Base-by-base conservation (phyloP, 2,113 vertebrate species). In the Pristiophorus japonicus region DNA sequence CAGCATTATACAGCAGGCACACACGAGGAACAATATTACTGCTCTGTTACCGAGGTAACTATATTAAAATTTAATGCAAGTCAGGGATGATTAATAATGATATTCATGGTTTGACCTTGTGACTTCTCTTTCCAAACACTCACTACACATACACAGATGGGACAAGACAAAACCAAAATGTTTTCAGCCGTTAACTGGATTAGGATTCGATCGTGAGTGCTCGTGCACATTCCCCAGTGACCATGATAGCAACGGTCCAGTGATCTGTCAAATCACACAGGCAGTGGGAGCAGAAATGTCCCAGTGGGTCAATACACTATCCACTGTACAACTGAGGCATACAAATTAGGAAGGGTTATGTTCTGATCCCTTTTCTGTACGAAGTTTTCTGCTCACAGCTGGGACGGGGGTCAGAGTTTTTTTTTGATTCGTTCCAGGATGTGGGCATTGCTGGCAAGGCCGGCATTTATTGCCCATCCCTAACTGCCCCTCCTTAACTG, bases 1-100 rank as follows among this genome's bases (percentile, higher is more conserved):
- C 38, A 81, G n/a, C n/a, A 92, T 92, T 92, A 65, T 63, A 63
- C 88, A 92, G 59, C 38, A 92, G 59, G n/a, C 14, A 16, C 88
- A 63, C 3, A 65, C 34, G 62, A 92, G 59, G 45, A 94, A 30
- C 27, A 51, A 16, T 34, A 94, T 94, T 12, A 12, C 42, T 70
- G 65, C 45, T 47, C 65, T 70, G 66, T 70, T 51, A 51, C 93
- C 45, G 66, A 47, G 65, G 42, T 70, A 94, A 94, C 93, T 73
- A 10, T 30, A 94, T 70, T 70, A 94, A 94, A 47, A 94, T 94
- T 94, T 67, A 70, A 94, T 94, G 93, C 65, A 30, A 47, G 66
- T 94, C 93, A 94, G 93, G 66, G 65, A 90, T 94, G 45, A 94
- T 73, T 47, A 51, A 67, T 51, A 73, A 94, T 94, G 93, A 70